phyloP scores from a whole-genome alignment of 1,140 invertebrate species.

The Drosophila kepulauana region DNA sequence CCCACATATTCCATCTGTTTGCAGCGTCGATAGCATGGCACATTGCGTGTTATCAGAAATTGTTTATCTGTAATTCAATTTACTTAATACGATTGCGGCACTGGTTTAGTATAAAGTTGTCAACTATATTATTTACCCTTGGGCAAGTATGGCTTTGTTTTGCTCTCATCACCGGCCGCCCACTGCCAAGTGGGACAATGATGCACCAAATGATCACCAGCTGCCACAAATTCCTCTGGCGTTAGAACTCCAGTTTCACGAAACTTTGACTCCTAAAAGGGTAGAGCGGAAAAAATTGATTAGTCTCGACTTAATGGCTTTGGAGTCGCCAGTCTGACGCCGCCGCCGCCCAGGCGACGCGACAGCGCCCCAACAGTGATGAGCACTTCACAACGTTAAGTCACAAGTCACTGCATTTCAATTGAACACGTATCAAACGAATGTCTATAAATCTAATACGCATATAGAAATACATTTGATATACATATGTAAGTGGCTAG shows the following conservation, averaged over 20 bases:
- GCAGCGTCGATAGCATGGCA: slow-evolving; percentile 96
- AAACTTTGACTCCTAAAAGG: slow-evolving; percentile 97
- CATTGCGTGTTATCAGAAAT: slow-evolving; percentile 98
- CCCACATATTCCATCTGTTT: slow-evolving; percentile 98
- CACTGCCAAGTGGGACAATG: slow-evolving; percentile 99
- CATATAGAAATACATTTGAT: neutral
- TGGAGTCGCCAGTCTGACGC: slow-evolving; percentile 18
- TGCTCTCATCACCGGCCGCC: slow-evolving; percentile 95
- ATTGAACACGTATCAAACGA: slow-evolving; percentile 7
- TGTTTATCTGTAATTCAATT: slow-evolving; percentile 91
- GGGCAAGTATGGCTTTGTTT: slow-evolving; percentile 95
- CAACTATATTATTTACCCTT: slow-evolving; percentile 80
- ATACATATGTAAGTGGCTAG: neutral
- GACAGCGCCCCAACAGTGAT: slow-evolving; percentile 20
- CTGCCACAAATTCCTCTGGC: slow-evolving; percentile 97
- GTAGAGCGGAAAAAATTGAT: neutral
- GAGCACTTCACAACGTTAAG: slow-evolving; percentile 1
- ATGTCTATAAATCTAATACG: neutral
- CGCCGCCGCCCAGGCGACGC: slow-evolving; percentile 2
- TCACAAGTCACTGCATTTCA: slow-evolving; percentile 30
- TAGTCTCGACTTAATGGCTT: slow-evolving; percentile 8
- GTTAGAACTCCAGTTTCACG: slow-evolving; percentile 99
- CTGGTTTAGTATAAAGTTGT: neutral
- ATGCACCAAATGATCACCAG: slow-evolving; percentile 99
- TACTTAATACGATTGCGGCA: neutral